A percentile compares a stretch with the other conserved stretches of the same genome.
phyloP scores from a whole-genome alignment of 2,113 vertebrate genomes.

The Ciconia boyciana region DNA sequence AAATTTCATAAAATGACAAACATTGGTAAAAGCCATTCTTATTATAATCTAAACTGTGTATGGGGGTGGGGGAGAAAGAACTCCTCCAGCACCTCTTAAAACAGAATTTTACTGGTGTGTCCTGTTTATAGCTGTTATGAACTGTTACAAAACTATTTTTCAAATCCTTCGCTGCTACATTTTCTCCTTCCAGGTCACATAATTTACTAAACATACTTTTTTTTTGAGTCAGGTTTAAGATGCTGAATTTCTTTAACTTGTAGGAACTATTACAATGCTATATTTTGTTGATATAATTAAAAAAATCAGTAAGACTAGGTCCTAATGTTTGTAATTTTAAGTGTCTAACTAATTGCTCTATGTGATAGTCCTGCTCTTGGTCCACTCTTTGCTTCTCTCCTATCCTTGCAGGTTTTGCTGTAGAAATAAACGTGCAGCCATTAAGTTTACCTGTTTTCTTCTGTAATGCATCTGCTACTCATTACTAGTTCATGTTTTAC shows the following conservation, averaged over 20 bases:
- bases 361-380: not conserved
- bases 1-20: not conserved
- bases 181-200: not conserved
- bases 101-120: not conserved
- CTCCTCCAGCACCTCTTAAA: not conserved
- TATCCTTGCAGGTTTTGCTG: not conserved
- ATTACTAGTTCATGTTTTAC: not conserved
- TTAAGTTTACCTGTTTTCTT: not conserved
- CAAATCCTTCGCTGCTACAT: not conserved
- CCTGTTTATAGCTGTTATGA: not conserved
- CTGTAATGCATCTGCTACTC: not conserved
- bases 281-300: not conserved
- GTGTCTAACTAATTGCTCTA: not conserved
- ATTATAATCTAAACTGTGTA: not conserved
- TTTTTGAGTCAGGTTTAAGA: not conserved
- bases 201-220: not conserved
- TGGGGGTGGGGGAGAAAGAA: not conserved
- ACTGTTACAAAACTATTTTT: not conserved
- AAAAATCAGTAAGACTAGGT: not conserved
- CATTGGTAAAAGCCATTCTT: not conserved
- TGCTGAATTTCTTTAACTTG: not conserved
- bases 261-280: not conserved
- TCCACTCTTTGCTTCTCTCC: not conserved
- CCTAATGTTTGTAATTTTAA: not conserved
- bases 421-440: not conserved